Conservation (phyloP, 2,797 vertebrate genomes). For the Aeoliscus strigatus region DNA sequence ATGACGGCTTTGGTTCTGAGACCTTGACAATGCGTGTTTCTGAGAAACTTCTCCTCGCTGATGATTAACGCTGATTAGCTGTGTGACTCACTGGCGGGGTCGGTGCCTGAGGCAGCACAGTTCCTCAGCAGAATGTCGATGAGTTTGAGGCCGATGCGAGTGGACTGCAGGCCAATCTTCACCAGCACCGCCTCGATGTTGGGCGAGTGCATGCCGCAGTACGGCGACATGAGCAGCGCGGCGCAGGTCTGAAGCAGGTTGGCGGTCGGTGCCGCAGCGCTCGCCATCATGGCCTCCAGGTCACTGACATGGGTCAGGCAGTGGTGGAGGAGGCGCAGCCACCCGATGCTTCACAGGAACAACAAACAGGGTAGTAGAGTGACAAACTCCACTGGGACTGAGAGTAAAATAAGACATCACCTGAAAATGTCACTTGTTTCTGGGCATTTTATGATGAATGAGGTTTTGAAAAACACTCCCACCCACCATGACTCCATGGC, state of each 20-base stretch:
- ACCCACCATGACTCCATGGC: no score
- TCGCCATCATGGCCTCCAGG: constrained; percentile 96
- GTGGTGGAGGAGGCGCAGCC: constrained; percentile 94
- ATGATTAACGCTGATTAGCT: not conserved
- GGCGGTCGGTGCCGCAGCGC: constrained; percentile 94
- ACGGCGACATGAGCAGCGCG: constrained; percentile 95
- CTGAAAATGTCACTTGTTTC: no score
- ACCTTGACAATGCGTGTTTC: no score
- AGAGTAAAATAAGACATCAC: no score
- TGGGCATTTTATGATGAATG: no score
- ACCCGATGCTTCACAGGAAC: constrained; percentile 84
- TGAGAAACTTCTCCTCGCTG: not conserved
- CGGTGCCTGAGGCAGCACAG: constrained; percentile 93
- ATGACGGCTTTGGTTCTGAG: no score
- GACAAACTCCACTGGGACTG: no score
- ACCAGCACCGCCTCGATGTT: constrained; percentile 98
- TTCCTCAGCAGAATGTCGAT: constrained; percentile 97
- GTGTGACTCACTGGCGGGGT: constrained; percentile 84
- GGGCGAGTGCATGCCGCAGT: constrained; percentile 98
- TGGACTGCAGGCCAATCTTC: constrained; percentile 97
- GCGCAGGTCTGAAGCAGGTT: constrained; percentile 97
- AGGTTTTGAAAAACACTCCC: no score
- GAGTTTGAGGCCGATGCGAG: constrained; percentile 91
- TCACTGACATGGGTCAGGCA: constrained; percentile 97
- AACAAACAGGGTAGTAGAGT: constrained; percentile 1